A percentile compares a stretch with the other conserved stretches of the same genome.
Evolutionary conservation across 2,113 vertebrate genomes (phyloP).

Genomic region (Stictonetta naevosa): DNA sequence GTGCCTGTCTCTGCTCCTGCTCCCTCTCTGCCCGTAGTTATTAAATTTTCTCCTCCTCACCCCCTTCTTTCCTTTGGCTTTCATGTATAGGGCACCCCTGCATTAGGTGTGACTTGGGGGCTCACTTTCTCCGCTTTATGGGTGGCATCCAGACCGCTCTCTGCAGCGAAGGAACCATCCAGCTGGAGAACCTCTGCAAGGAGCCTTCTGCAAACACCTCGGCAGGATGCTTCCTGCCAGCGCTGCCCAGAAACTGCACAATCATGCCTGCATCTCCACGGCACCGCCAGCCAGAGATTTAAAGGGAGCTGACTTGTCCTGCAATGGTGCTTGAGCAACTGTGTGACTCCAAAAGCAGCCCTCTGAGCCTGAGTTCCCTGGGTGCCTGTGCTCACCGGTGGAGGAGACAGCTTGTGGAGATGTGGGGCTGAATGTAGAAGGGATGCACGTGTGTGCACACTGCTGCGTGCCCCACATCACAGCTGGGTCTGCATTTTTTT

Average conservation of each 20-base stretch:
- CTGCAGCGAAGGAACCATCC: not conserved
- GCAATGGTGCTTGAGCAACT: not conserved
- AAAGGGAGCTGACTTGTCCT: not conserved
- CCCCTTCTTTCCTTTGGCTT: not conserved
- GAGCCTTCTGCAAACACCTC: not conserved
- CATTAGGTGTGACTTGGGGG: not conserved
- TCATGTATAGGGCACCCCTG: not conserved
- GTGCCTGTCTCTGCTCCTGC: not conserved
- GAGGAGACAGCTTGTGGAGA: not conserved
- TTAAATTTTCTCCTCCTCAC: not conserved
- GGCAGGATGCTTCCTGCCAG: not conserved
- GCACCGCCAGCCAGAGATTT: not conserved
- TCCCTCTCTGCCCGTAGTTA: not conserved
- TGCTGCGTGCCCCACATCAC: not conserved
- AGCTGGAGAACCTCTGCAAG: slow-evolving; percentile 19
- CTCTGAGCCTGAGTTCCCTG: not conserved
- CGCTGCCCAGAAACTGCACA: slow-evolving; percentile 45
- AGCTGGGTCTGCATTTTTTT: not conserved
- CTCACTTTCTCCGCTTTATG: not conserved
- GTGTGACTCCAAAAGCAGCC: not conserved
- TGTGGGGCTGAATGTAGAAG: not conserved
- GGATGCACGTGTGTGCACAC: fast-evolving
- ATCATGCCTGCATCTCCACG: not conserved
- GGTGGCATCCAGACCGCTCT: slow-evolving; percentile 10
- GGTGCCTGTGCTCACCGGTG: not conserved